phyloP scores from a whole-genome alignment of 2,113 vertebrate species.

The Planiliza haematocheilus region DNA sequence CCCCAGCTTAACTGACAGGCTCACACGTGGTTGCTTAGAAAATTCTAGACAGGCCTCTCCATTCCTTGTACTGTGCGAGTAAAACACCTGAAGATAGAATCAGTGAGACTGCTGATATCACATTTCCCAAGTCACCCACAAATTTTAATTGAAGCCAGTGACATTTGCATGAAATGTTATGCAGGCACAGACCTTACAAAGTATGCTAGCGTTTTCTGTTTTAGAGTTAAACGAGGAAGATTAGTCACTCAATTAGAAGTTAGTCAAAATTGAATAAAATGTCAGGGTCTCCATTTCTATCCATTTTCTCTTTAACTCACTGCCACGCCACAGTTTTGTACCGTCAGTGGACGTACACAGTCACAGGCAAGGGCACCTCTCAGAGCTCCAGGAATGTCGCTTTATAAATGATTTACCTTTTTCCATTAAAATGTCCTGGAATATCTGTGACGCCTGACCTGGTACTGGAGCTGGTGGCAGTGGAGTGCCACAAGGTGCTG shows the following conservation, averaged over 20 bases:
- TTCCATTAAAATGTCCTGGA: constrained; percentile 82
- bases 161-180: constrained; percentile 14
- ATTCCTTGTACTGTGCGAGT: neutral
- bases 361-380: constrained; percentile 19
- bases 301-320: constrained; percentile 7
- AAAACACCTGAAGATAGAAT: constrained; percentile 19
- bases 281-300: constrained; percentile 39
- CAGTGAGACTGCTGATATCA: constrained; percentile 1
- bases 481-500: constrained; percentile 70
- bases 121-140: neutral
- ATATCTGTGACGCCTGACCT: constrained; percentile 81
- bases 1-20: constrained; percentile 49
- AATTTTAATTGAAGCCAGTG: constrained; percentile 6
- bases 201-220: constrained; percentile 13
- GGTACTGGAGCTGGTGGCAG: constrained; percentile 47
- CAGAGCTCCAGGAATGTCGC: constrained; percentile 42
- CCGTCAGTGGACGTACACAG: constrained; percentile 32
- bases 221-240: constrained; percentile 17
- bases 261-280: constrained; percentile 38
- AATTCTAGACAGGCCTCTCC: constrained; percentile 22
- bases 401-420: constrained; percentile 77
- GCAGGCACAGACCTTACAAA: constrained; percentile 2
- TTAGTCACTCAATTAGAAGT: constrained; percentile 31
- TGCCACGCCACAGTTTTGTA: constrained; percentile 32
- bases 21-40: constrained; percentile 18